Percentiles rank a stretch among this genome's conserved stretches.
Evolutionary conservation across 1,140 invertebrate genomes (phyloP).

Genomic region (Drosophila punjabiensis): DNA sequence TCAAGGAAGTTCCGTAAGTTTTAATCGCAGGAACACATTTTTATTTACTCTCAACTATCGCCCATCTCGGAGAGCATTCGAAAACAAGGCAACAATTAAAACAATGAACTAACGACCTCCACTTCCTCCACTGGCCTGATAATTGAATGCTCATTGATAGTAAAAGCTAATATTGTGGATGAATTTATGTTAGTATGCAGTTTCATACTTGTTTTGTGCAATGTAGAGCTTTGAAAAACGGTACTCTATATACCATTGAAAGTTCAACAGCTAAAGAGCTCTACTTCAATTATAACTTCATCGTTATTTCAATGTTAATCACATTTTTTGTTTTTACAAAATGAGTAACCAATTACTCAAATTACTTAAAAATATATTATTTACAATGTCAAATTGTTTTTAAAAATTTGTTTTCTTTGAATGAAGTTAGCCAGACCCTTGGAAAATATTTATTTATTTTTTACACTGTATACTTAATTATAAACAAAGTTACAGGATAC

Average conservation of each 20-base stretch:
- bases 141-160: constrained; percentile 62
- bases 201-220: neutral
- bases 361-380: no score
- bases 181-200: constrained; percentile 14
- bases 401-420: no score
- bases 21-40: constrained; percentile 4
- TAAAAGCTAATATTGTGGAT: constrained; percentile 14
- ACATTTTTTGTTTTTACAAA: no score
- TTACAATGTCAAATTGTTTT: no score
- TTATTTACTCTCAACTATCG: constrained; percentile 30
- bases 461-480: no score
- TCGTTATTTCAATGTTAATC: no score
- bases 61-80: constrained; percentile 25
- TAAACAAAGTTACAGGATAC: no score
- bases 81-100: constrained; percentile 57
- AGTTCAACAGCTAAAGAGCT: no score
- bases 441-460: no score
- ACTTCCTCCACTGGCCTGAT: constrained; percentile 74
- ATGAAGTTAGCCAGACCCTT: no score
- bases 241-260: neutral
- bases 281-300: no score
- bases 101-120: constrained; percentile 69
- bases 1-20: constrained; percentile 87
- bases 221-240: neutral
- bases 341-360: no score